A percentile compares a stretch with the other conserved stretches of the same genome.
phyloP scores from a whole-genome alignment of 2,888 invertebrate genomes.

The Conistra vaccinii region DNA sequence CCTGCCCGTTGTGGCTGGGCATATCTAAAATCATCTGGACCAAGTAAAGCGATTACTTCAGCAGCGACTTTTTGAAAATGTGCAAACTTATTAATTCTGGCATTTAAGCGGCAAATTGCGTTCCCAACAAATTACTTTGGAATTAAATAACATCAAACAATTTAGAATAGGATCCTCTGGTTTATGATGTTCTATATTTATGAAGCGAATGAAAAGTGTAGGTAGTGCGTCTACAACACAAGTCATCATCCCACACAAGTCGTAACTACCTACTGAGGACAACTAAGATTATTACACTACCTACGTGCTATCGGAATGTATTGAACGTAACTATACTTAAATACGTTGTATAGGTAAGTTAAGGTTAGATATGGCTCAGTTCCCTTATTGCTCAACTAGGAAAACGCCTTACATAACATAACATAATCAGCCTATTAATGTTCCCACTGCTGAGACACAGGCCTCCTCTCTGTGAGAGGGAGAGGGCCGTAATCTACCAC shows the following conservation, averaged over 20 bases:
- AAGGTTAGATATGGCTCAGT: background rate
- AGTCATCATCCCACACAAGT: constrained; percentile 41
- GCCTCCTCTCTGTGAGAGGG: too few species aligned
- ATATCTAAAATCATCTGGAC: constrained; percentile 89
- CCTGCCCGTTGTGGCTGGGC: constrained; percentile 81
- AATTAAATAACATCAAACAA: constrained; percentile 59
- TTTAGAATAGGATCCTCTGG: constrained; percentile 38
- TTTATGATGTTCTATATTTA: constrained; percentile 36
- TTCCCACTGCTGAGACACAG: too few species aligned
- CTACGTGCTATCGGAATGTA: constrained; percentile 41
- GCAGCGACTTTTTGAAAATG: constrained; percentile 85
- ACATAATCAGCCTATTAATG: too few species aligned
- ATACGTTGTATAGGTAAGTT: constrained; percentile 10
- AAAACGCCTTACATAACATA: background rate
- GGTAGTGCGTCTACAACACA: constrained; percentile 23
- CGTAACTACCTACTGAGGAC: constrained; percentile 48
- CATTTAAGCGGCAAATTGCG: constrained; percentile 76
- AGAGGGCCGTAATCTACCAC: too few species aligned
- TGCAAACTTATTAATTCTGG: constrained; percentile 85
- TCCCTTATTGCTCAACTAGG: background rate
- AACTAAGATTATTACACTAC: constrained; percentile 43
- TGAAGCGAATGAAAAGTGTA: constrained; percentile 47
- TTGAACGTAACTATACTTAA: constrained; percentile 1
- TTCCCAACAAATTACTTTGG: constrained; percentile 68
- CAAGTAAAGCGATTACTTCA: constrained; percentile 88